Evolutionary conservation across 2,113 vertebrate genomes (phyloP).

Genomic region (Microcebus jonahi): DNA sequence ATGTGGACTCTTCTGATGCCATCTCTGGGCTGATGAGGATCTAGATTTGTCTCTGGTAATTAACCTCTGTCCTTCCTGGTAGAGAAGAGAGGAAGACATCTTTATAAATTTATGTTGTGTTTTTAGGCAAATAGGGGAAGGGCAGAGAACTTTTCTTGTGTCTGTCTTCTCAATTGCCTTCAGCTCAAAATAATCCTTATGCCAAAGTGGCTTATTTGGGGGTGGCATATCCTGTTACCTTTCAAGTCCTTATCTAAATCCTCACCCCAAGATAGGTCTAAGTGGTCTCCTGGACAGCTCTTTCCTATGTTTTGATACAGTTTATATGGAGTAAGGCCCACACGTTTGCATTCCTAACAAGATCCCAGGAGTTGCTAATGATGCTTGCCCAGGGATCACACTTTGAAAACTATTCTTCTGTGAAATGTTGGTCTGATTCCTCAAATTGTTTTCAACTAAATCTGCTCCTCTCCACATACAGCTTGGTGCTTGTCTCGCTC

Average conservation of each 20-base stretch:
- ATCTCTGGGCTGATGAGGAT: background rate
- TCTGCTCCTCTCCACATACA: background rate
- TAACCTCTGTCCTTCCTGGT: background rate
- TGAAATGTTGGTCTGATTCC: background rate
- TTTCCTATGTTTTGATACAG: background rate
- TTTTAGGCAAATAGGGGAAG: background rate
- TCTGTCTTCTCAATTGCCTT: background rate
- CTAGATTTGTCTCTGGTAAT: background rate
- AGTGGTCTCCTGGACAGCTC: background rate
- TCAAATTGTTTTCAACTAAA: background rate
- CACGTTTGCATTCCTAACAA: background rate
- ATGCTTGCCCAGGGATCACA: background rate
- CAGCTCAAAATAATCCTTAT: background rate
- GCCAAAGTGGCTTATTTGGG: background rate
- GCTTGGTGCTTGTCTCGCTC: background rate
- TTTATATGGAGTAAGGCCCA: background rate
- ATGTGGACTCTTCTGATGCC: background rate
- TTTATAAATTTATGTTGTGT: background rate
- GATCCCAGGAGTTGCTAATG: background rate
- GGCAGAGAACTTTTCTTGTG: background rate
- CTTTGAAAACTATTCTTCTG: background rate
- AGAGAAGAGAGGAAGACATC: background rate
- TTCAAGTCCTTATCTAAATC: background rate
- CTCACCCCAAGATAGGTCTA: background rate
- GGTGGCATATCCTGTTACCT: background rate